Conservation (phyloP, 2,888 invertebrate species). For the Diarsia mendica region DNA sequence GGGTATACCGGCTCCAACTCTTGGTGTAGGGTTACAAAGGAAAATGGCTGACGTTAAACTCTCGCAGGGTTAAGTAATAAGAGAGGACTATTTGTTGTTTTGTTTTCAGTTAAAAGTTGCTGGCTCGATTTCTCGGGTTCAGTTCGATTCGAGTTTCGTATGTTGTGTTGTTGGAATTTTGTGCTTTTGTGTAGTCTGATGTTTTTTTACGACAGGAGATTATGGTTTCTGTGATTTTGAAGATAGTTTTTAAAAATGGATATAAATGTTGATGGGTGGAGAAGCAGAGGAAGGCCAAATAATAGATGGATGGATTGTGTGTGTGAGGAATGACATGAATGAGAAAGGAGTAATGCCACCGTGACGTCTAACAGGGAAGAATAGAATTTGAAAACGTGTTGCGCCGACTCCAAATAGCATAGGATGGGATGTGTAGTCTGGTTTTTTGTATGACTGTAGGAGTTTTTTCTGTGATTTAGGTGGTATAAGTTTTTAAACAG, state of each 20-base stretch:
- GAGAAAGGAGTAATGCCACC: no score
- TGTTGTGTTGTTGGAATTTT: not conserved
- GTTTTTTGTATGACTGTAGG: not conserved
- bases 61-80: slow-evolving; percentile 41
- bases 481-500: not conserved
- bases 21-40: slow-evolving; percentile 76
- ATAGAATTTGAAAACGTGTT: no score
- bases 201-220: not conserved
- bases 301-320: no score
- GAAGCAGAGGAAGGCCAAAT: no score
- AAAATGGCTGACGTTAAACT: slow-evolving; percentile 68
- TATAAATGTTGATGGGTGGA: no score
- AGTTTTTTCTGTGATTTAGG: not conserved
- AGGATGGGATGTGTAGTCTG: not conserved
- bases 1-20: slow-evolving; percentile 67
- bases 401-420: no score
- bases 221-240: not conserved
- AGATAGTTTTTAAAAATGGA: not conserved
- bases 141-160: not conserved
- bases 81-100: slow-evolving; percentile 26
- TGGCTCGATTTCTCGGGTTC: slow-evolving; percentile 18
- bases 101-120: slow-evolving; percentile 1
- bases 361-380: no score
- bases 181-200: not conserved
- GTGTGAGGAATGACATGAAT: no score